Percentiles rank a stretch among this genome's conserved stretches.
These are phyloP conservation scores for Drosophila grimshawi DNA, from an alignment of 1,140 invertebrate species.

Conservation along the genomic window DNA sequence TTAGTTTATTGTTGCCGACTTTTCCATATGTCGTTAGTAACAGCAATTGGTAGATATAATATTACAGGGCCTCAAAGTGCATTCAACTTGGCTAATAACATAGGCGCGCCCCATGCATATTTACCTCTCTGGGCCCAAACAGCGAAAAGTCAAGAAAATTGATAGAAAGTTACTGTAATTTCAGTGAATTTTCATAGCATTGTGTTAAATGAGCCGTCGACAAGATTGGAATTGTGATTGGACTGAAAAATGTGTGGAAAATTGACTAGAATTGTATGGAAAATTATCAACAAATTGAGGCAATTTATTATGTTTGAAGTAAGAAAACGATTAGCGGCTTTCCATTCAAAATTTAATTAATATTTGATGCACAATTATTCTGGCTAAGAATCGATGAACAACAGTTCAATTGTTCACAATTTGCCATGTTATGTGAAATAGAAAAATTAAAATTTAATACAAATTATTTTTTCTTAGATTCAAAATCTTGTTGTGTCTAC, in stretches of 20 bases:
- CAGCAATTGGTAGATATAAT: constrained; percentile 16
- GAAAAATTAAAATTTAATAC: too few relatives aligned
- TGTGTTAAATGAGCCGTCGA: not conserved
- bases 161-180: constrained; percentile 2
- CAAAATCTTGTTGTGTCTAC: too few relatives aligned
- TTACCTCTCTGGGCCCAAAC: not conserved
- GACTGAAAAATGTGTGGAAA: too few relatives aligned
- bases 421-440: too few relatives aligned
- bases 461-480: not conserved
- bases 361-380: too few relatives aligned
- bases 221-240: too few relatives aligned
- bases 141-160: constrained; percentile 23
- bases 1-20: constrained; percentile 37
- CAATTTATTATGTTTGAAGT: too few relatives aligned
- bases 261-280: too few relatives aligned
- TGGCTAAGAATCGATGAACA: too few relatives aligned
- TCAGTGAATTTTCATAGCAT: not conserved
- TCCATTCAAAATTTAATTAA: too few relatives aligned
- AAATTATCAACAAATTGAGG: too few relatives aligned
- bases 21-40: constrained; percentile 17
- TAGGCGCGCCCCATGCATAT: constrained; percentile 9
- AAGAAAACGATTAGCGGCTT: too few relatives aligned
- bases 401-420: not conserved
- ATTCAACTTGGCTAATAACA: constrained; percentile 46
- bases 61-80: constrained; percentile 24